Conservation (phyloP, 1,140 invertebrate species). For the Chlorops oryzae region DNA sequence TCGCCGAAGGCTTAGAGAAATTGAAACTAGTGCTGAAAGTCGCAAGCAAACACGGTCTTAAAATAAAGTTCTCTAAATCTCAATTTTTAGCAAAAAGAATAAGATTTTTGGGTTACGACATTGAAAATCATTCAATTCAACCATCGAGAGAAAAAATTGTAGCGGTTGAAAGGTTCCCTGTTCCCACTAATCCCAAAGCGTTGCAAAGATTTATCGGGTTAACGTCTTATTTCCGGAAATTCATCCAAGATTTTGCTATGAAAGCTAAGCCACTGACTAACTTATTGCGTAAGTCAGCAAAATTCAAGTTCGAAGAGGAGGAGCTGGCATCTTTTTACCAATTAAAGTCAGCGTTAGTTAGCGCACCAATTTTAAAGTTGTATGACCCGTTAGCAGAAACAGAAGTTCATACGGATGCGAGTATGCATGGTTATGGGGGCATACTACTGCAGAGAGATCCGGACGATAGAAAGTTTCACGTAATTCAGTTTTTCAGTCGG, state of each 20-base stretch:
- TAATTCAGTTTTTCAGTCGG: constrained; percentile 15
- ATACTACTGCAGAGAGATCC: constrained; percentile 30
- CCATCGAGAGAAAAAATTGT: constrained; percentile 23
- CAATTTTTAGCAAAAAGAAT: constrained; percentile 7
- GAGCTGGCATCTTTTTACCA: background rate
- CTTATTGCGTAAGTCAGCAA: no score
- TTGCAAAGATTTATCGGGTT: no score
- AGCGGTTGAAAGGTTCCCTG: no score
- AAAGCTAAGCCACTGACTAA: no score
- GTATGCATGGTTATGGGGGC: constrained; percentile 27
- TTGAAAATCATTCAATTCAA: constrained; percentile 20
- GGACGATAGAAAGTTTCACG: background rate
- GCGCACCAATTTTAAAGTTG: constrained; percentile 5
- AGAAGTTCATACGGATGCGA: constrained; percentile 38
- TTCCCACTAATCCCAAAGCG: no score
- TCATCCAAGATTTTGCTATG: no score
- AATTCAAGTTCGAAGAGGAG: background rate
- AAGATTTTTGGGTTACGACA: constrained; percentile 8
- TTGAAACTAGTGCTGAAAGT: constrained; percentile 9
- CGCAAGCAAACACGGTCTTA: background rate
- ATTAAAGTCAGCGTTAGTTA: no score
- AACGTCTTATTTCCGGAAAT: no score
- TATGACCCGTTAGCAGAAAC: constrained; percentile 24
- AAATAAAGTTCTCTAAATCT: constrained; percentile 10
- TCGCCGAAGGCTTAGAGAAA: constrained; percentile 4